Evolutionary conservation across 2,797 vertebrate species (phyloP).

Genomic region (Aulostomus chinensis): DNA sequence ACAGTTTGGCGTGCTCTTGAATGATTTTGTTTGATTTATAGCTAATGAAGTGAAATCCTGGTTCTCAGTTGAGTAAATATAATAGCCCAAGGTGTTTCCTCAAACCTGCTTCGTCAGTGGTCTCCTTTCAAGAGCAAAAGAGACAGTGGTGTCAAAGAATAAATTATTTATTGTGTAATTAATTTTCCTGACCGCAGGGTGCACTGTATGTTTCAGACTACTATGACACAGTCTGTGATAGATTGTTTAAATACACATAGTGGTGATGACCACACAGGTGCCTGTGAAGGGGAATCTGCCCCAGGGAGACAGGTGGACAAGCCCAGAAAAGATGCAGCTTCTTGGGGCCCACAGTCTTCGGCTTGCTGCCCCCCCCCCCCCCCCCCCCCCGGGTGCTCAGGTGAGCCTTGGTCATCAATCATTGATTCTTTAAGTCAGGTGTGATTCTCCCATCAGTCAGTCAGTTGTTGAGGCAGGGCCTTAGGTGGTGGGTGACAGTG

Average conservation of each 20-base stretch:
- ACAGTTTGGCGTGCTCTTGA: slow-evolving; percentile 48
- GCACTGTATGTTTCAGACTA: slow-evolving; percentile 29
- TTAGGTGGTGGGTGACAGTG: slow-evolving; percentile 74
- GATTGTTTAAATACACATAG: slow-evolving; percentile 27
- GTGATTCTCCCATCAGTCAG: slow-evolving; percentile 74
- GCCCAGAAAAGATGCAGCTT: slow-evolving; percentile 50
- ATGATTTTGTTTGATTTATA: slow-evolving; percentile 60
- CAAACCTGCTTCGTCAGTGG: slow-evolving; percentile 41
- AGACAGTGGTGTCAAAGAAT: slow-evolving; percentile 58
- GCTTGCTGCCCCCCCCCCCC: slow-evolving; percentile 52
- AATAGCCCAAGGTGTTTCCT: slow-evolving; percentile 61
- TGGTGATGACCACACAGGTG: slow-evolving; percentile 56
- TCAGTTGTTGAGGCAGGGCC: slow-evolving; percentile 57
- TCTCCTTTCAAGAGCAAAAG: slow-evolving; percentile 63
- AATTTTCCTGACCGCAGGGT: slow-evolving; percentile 53
- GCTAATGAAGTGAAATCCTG: slow-evolving; percentile 67
- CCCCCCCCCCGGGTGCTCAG: slow-evolving; percentile 65
- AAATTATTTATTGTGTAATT: slow-evolving; percentile 71
- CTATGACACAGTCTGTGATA: slow-evolving; percentile 13
- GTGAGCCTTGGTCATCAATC: slow-evolving; percentile 77
- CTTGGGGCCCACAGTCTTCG: slow-evolving; percentile 45
- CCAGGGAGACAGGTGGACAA: slow-evolving; percentile 70
- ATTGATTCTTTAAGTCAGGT: slow-evolving; percentile 66
- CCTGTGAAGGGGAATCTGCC: slow-evolving; percentile 54
- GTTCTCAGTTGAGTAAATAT: slow-evolving; percentile 55